Conservation (phyloP, 1,140 invertebrate species). For the Araneus ventricosus region DNA sequence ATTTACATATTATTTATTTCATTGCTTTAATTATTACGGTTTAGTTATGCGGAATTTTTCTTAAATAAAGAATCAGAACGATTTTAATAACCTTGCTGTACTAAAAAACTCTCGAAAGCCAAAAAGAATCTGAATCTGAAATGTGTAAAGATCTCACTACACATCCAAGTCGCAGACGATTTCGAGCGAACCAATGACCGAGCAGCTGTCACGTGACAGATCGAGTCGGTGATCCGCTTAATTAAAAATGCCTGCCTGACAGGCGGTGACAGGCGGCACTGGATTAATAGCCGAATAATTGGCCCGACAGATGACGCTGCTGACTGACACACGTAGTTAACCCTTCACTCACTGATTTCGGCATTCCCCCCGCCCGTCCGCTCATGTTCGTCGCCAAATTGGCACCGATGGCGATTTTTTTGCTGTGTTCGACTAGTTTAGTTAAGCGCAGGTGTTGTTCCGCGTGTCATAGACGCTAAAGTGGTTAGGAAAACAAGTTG, state of each 20-base stretch:
- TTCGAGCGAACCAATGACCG: background rate
- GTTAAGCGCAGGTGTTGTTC: too few relatives aligned
- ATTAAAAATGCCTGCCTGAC: constrained; percentile 26
- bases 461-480: too few relatives aligned
- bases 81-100: too few relatives aligned
- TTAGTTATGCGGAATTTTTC: too few relatives aligned
- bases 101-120: background rate
- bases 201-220: constrained; percentile 8
- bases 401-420: too few relatives aligned
- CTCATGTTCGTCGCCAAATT: background rate
- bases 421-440: too few relatives aligned
- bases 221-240: constrained; percentile 2
- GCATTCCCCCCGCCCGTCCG: background rate
- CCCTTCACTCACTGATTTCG: background rate
- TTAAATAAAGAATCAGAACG: too few relatives aligned
- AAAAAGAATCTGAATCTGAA: background rate
- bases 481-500: too few relatives aligned
- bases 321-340: background rate
- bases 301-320: background rate
- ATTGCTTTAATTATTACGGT: too few relatives aligned
- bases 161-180: too few relatives aligned
- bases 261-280: background rate
- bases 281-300: constrained; percentile 36
- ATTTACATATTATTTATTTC: too few relatives aligned
- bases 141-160: background rate